phyloP scores from a whole-genome alignment of 1,140 invertebrate genomes.

The Pararge aegeria region DNA sequence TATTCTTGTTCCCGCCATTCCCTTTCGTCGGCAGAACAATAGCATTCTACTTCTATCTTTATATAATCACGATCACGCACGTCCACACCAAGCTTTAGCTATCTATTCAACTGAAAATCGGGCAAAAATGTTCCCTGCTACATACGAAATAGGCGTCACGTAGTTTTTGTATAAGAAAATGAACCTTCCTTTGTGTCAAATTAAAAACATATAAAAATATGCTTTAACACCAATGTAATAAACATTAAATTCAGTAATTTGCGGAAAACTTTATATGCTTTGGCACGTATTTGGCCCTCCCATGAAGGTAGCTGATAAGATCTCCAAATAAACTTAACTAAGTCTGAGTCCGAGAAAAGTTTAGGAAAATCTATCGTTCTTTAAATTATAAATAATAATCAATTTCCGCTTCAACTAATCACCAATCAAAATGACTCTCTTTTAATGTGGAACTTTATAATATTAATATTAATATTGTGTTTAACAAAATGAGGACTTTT shows the following conservation, averaged over 20 bases:
- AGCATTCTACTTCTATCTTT: constrained; percentile 42
- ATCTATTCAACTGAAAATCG: constrained; percentile 2
- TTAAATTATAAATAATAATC: no score
- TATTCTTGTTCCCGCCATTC: constrained; percentile 30
- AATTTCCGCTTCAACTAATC: no score
- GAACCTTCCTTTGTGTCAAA: neutral
- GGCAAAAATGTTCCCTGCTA: neutral
- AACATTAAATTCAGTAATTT: neutral
- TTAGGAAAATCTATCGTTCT: no score
- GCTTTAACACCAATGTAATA: neutral
- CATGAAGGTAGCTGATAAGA: no score
- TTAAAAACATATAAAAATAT: neutral
- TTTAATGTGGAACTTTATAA: no score
- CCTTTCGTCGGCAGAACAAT: constrained; percentile 42
- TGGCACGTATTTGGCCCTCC: neutral
- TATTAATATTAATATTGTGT: no score
- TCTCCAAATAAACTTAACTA: no score
- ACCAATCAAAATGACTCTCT: no score
- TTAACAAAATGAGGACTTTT: no score
- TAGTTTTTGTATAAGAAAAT: neutral
- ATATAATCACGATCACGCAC: constrained; percentile 40
- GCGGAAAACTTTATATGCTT: neutral
- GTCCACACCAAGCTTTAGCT: constrained; percentile 13
- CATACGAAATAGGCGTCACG: neutral
- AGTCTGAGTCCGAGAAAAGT: no score